Percentiles rank a stretch among this genome's conserved stretches.
Conservation (phyloP, 1,140 invertebrate genomes). For the Pogonus chalceus region DNA sequence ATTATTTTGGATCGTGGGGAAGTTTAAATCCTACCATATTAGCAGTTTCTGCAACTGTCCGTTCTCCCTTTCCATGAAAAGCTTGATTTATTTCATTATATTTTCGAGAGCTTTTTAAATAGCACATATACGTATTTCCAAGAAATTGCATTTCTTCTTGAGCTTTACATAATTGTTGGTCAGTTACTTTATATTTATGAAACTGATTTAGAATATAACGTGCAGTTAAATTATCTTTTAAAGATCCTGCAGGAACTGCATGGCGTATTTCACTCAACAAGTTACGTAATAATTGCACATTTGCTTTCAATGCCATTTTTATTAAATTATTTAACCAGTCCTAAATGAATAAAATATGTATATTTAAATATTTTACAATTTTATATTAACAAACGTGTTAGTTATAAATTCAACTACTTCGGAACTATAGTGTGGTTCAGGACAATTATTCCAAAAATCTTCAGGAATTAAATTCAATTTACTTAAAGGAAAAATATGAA, state of each 20-base stretch:
- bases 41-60: constrained; percentile 64
- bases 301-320: constrained; percentile 34
- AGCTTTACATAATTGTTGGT: constrained; percentile 69
- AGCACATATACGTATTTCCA: constrained; percentile 64
- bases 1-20: constrained; percentile 66
- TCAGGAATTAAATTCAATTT: constrained; percentile 36
- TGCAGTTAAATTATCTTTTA: constrained; percentile 47
- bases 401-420: constrained; percentile 49
- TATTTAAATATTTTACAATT: constrained; percentile 8
- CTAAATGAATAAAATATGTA: constrained; percentile 19
- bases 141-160: constrained; percentile 58
- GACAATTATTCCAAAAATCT: constrained; percentile 45
- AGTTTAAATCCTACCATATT: constrained; percentile 75
- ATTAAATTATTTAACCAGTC: constrained; percentile 30
- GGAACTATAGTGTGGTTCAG: constrained; percentile 44
- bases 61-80: constrained; percentile 67
- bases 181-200: constrained; percentile 61
- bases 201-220: constrained; percentile 62
- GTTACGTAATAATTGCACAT: constrained; percentile 42
- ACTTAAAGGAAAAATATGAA: constrained; percentile 50
- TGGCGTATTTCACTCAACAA: constrained; percentile 50
- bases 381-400: constrained; percentile 21
- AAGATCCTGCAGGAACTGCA: constrained; percentile 37
- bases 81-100: constrained; percentile 58
- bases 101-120: constrained; percentile 54